These are phyloP conservation scores for Idaea aversata DNA, from an alignment of 2,888 invertebrate genomes.

Conservation along the genomic window DNA sequence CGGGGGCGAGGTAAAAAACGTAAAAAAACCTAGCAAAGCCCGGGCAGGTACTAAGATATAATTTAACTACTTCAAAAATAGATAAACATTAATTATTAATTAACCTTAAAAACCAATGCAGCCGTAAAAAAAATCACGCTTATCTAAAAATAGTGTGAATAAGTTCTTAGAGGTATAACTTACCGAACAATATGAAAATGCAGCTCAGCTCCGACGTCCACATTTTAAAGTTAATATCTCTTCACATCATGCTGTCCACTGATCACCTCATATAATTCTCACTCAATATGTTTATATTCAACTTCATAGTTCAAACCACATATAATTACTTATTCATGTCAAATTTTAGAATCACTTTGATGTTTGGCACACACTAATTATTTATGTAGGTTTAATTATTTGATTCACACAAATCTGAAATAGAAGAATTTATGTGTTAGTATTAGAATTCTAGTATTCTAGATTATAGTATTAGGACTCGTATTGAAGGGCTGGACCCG, in stretches of 20 bases:
- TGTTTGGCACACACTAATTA: background rate
- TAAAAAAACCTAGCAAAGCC: too few species aligned
- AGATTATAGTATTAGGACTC: too few species aligned
- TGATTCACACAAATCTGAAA: background rate
- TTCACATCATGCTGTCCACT: conserved; percentile 65
- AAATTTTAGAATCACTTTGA: background rate
- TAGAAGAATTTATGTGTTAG: background rate
- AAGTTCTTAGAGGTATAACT: conserved; percentile 33
- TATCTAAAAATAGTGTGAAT: too few species aligned
- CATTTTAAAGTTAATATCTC: conserved; percentile 51
- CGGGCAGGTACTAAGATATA: too few species aligned
- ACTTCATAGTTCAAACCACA: conserved; percentile 18
- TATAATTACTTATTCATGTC: background rate
- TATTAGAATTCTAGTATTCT: too few species aligned
- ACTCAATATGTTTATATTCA: conserved; percentile 20
- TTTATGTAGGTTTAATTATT: background rate
- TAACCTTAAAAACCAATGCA: too few species aligned
- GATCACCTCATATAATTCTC: conserved; percentile 43
- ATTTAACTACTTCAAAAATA: too few species aligned
- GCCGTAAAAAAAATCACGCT: too few species aligned
- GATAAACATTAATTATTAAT: too few species aligned
- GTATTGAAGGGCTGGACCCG: too few species aligned
- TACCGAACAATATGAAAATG: conserved; percentile 73
- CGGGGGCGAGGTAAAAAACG: too few species aligned
- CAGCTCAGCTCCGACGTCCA: conserved; percentile 74